phyloP scores from a whole-genome alignment of 2,797 vertebrate genomes.

The Coluber constrictor region DNA sequence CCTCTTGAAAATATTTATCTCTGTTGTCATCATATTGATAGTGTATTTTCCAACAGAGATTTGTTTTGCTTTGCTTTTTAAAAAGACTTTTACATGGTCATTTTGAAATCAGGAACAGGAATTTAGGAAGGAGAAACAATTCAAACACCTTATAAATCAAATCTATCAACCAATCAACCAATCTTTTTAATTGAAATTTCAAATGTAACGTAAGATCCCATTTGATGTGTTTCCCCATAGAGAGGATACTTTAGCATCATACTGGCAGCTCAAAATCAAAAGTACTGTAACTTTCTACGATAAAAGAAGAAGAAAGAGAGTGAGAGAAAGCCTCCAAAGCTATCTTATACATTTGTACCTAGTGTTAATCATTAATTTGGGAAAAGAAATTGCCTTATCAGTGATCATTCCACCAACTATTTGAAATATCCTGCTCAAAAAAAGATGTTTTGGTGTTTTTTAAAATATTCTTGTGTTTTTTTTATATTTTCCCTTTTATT shows the following conservation, averaged over 20 bases:
- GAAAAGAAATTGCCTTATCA: not conserved
- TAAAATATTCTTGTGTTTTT: not conserved
- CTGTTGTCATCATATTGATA: not conserved
- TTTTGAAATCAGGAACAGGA: not conserved
- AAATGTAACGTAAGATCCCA: not conserved
- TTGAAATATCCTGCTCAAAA: not conserved
- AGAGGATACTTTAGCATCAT: not conserved
- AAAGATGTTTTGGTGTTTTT: not conserved
- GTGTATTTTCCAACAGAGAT: not conserved
- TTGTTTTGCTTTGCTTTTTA: not conserved
- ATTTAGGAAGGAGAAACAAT: not conserved
- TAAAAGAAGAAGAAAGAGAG: not conserved
- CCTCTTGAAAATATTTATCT: not conserved
- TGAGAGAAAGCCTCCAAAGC: not conserved
- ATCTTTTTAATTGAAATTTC: not conserved
- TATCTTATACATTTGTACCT: not conserved
- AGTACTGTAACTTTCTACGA: not conserved
- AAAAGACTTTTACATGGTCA: not conserved
- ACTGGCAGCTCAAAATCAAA: not conserved
- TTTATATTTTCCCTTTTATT: not conserved
- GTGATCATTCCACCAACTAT: not conserved
- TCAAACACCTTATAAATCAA: not conserved
- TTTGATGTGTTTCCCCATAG: not conserved
- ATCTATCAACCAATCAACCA: not conserved
- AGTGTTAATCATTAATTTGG: not conserved